A percentile compares a stretch with the other conserved stretches of the same genome.
These are phyloP conservation scores for Drosophila rufa DNA, from an alignment of 1,140 invertebrate genomes.

Conservation along the genomic window DNA sequence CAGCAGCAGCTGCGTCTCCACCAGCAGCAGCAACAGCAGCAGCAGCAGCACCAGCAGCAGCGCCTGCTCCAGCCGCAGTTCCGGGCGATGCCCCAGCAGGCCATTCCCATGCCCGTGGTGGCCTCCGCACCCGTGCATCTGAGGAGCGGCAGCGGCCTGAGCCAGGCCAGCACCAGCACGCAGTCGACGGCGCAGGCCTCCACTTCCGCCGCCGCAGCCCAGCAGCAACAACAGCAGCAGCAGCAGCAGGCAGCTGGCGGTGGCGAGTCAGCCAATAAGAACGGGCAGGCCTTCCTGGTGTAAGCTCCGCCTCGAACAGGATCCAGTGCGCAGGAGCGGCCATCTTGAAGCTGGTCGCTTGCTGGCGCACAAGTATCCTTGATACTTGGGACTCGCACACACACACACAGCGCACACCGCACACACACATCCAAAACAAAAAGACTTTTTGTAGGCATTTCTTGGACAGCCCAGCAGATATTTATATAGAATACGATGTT, in stretches of 20 bases:
- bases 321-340: slow-evolving; percentile 67
- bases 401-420: slow-evolving; percentile 19
- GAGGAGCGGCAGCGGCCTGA: slow-evolving; percentile 79
- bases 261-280: slow-evolving; percentile 64
- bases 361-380: slow-evolving; percentile 50
- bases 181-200: slow-evolving; percentile 82
- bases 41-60: slow-evolving; percentile 68
- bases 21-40: slow-evolving; percentile 63
- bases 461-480: slow-evolving; percentile 30
- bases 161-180: slow-evolving; percentile 79
- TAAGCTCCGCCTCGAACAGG: slow-evolving; percentile 62
- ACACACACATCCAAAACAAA: slow-evolving; percentile 44
- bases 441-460: slow-evolving; percentile 81
- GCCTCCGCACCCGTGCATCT: slow-evolving; percentile 72
- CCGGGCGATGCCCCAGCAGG: slow-evolving; percentile 54
- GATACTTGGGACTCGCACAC: slow-evolving; percentile 21
- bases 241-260: slow-evolving; percentile 55
- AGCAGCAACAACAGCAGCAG: slow-evolving; percentile 59
- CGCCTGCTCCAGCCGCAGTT: slow-evolving; percentile 67
- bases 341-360: slow-evolving; percentile 74
- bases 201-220: slow-evolving; percentile 76
- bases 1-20: slow-evolving; percentile 63
- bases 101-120: slow-evolving; percentile 19
- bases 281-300: slow-evolving; percentile 78
- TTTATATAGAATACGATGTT: slow-evolving; percentile 37